Percentiles rank a stretch among this genome's conserved stretches.
phyloP scores from a whole-genome alignment of 1,140 invertebrate genomes.

The Heliothis subflexa region DNA sequence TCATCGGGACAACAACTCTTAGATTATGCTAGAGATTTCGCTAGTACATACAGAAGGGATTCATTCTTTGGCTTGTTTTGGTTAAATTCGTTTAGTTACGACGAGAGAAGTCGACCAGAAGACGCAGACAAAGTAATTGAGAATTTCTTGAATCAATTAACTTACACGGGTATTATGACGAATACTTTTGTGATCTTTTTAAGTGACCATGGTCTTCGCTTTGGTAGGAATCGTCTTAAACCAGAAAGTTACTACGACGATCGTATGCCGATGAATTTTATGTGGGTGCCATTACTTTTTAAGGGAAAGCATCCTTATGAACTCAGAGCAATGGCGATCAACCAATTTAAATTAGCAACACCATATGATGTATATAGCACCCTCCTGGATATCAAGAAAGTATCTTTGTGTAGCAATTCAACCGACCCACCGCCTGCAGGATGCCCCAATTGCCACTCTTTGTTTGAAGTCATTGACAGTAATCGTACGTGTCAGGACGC shows the following conservation, averaged over 20 bases:
- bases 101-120: slow-evolving; percentile 88
- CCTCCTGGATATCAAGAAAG: slow-evolving; percentile 80
- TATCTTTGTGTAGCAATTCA: slow-evolving; percentile 70
- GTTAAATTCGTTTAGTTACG: slow-evolving; percentile 90
- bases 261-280: slow-evolving; percentile 91
- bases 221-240: slow-evolving; percentile 91
- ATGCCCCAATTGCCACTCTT: slow-evolving; percentile 89
- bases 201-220: slow-evolving; percentile 95
- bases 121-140: slow-evolving; percentile 87
- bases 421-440: slow-evolving; percentile 75
- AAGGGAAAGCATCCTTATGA: slow-evolving; percentile 86
- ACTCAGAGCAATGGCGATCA: slow-evolving; percentile 87
- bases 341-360: slow-evolving; percentile 89
- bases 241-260: slow-evolving; percentile 94
- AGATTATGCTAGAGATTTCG: slow-evolving; percentile 88
- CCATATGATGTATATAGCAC: slow-evolving; percentile 92
- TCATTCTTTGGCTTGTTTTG: slow-evolving; percentile 91
- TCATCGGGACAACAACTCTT: slow-evolving; percentile 87
- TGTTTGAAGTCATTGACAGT: slow-evolving; percentile 88
- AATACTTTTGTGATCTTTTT: slow-evolving; percentile 91
- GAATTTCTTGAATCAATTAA: slow-evolving; percentile 86
- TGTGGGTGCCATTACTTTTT: slow-evolving; percentile 91
- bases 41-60: slow-evolving; percentile 85
- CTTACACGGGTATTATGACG: slow-evolving; percentile 84
- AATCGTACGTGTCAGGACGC: slow-evolving; percentile 91